A percentile compares a stretch with the other conserved stretches of the same genome.
These are phyloP conservation scores for Aurelia aurita complex sp. Pacific DNA, from an alignment of 30 jellyfish, hydroid and myxozoan genomes.

Conservation along the genomic window DNA sequence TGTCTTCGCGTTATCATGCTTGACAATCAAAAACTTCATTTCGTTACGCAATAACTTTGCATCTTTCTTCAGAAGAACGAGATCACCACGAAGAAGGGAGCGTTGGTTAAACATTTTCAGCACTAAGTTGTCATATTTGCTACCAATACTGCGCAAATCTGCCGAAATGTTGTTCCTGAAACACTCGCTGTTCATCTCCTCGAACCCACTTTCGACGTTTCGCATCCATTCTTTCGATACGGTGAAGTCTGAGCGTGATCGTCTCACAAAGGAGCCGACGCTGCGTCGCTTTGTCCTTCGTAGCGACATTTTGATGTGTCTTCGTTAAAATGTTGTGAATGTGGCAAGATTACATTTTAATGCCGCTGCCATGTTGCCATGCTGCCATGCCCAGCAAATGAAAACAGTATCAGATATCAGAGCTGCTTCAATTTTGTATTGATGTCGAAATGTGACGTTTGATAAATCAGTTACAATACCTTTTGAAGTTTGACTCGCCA, in stretches of 20 bases:
- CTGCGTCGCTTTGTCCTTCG: slow-evolving; percentile 35
- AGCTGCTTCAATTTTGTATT: no score
- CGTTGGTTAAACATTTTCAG: slow-evolving; percentile 58
- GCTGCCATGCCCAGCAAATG: no score
- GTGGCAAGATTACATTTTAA: no score
- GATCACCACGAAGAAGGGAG: slow-evolving; percentile 53
- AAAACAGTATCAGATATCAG: no score
- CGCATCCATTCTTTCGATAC: slow-evolving; percentile 17
- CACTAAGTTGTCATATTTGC: slow-evolving; percentile 59
- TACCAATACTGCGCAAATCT: slow-evolving; percentile 65
- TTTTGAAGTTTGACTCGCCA: no score
- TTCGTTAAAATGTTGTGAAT: no score
- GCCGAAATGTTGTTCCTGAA: slow-evolving; percentile 28
- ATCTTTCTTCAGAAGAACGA: slow-evolving; percentile 44
- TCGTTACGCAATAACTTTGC: slow-evolving; percentile 60
- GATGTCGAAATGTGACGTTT: no score
- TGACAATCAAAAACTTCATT: slow-evolving; percentile 40
- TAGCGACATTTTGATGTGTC: slow-evolving; percentile 31
- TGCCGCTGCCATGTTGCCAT: no score
- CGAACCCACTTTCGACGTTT: slow-evolving; percentile 58
- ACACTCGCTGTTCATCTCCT: slow-evolving; percentile 12
- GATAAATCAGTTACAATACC: no score
- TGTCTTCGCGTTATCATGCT: slow-evolving; percentile 54
- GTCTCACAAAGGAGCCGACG: slow-evolving; percentile 15
- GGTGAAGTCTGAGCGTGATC: slow-evolving; percentile 42